Evolutionary conservation across 2,797 vertebrate genomes (phyloP).

Genomic region (Thunnus albacares): DNA sequence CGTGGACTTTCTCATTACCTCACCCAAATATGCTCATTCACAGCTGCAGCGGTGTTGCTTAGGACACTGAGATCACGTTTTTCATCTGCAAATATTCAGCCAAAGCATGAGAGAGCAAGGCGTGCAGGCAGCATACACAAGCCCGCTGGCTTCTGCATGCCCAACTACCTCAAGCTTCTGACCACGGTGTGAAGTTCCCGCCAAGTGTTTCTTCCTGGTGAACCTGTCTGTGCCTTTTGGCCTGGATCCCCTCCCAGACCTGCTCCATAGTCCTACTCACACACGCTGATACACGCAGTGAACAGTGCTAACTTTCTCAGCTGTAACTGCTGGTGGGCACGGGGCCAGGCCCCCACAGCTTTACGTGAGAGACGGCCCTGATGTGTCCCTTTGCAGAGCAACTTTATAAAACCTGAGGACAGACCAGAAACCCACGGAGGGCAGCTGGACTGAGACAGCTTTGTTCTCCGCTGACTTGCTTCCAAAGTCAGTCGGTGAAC

Average conservation of each 20-base stretch:
- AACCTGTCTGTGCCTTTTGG: conserved; percentile 63
- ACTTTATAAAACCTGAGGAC: conserved; percentile 86
- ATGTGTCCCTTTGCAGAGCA: conserved; percentile 79
- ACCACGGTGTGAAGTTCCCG: conserved; percentile 57
- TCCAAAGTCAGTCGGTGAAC: conserved; percentile 89
- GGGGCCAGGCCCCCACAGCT: conserved; percentile 73
- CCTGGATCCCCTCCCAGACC: conserved; percentile 45
- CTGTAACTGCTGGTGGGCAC: conserved; percentile 71
- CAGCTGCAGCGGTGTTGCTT: conserved; percentile 52
- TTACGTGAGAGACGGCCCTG: conserved; percentile 74
- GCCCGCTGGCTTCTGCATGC: conserved; percentile 30
- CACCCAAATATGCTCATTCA: conserved; percentile 45
- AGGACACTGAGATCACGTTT: conserved; percentile 63
- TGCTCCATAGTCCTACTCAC: conserved; percentile 35
- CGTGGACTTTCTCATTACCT: conserved; percentile 52
- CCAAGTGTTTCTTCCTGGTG: conserved; percentile 51
- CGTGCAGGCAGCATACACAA: conserved; percentile 32
- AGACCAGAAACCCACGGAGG: conserved; percentile 81
- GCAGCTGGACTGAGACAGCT: conserved; percentile 88
- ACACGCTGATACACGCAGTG: conserved; percentile 40
- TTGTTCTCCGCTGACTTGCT: conserved; percentile 89
- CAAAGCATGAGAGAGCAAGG: conserved; percentile 42
- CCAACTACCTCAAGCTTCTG: conserved; percentile 38
- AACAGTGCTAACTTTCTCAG: conserved; percentile 72
- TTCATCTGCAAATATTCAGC: conserved; percentile 74